phyloP scores from a whole-genome alignment of 1,140 invertebrate species.

The Pissodes strobi region DNA sequence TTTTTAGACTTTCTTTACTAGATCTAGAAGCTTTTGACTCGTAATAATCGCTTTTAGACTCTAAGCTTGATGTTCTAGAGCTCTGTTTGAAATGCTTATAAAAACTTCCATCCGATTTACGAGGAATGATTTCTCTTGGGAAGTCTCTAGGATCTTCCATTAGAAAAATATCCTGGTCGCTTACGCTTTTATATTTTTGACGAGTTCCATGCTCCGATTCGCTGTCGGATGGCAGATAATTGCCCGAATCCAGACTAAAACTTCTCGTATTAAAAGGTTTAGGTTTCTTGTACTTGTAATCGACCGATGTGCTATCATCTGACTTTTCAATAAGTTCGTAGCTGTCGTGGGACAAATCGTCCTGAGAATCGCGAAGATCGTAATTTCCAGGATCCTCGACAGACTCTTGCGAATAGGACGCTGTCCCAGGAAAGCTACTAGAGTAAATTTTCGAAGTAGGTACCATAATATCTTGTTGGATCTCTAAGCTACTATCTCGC shows the following conservation, averaged over 20 bases:
- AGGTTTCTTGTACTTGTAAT: constrained; percentile 46
- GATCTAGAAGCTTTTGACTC: constrained; percentile 67
- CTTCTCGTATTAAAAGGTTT: constrained; percentile 57
- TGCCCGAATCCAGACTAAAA: constrained; percentile 71
- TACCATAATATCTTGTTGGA: constrained; percentile 62
- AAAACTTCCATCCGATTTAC: constrained; percentile 69
- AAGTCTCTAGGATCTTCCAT: constrained; percentile 69
- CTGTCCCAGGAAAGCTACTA: constrained; percentile 81
- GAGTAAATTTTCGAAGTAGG: constrained; percentile 71
- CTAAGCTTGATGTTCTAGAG: constrained; percentile 67
- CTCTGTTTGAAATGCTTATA: constrained; percentile 68
- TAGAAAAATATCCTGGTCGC: constrained; percentile 67
- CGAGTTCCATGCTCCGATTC: constrained; percentile 65
- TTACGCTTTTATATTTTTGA: constrained; percentile 65
- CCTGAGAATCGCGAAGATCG: constrained; percentile 73
- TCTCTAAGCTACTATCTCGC: constrained; percentile 64
- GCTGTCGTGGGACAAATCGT: constrained; percentile 86
- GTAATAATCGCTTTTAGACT: constrained; percentile 69
- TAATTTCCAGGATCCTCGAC: constrained; percentile 63
- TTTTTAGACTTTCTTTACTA: constrained; percentile 66
- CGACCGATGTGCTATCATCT: constrained; percentile 59
- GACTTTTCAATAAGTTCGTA: constrained; percentile 82
- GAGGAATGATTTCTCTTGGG: constrained; percentile 67
- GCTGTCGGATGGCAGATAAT: constrained; percentile 64
- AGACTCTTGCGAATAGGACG: constrained; percentile 65